phyloP scores from a whole-genome alignment of 2,113 vertebrate genomes.

The Sorex araneus region DNA sequence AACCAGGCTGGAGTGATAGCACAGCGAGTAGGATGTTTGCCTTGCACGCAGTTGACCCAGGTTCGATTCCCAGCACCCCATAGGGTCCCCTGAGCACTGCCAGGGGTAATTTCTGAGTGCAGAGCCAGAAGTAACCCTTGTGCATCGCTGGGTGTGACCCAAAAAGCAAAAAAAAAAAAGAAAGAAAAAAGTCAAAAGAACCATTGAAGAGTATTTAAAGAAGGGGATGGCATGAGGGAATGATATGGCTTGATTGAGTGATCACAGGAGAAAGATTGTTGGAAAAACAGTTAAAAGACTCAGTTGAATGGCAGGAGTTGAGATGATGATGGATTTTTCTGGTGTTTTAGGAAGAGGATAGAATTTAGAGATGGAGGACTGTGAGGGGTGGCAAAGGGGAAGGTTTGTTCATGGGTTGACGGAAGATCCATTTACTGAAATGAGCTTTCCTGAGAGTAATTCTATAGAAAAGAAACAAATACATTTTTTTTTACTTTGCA shows the following conservation, averaged over 20 bases:
- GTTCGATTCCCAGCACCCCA: too few relatives aligned
- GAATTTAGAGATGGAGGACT: not conserved
- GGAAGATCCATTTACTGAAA: not conserved
- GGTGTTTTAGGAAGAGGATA: slow-evolving; percentile 37
- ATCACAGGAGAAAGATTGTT: not conserved
- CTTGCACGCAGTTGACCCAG: too few relatives aligned
- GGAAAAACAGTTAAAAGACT: not conserved
- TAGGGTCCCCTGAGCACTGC: too few relatives aligned
- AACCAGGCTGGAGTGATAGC: too few relatives aligned
- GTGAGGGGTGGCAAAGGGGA: not conserved
- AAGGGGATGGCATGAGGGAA: not conserved
- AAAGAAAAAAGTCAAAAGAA: slow-evolving; percentile 4
- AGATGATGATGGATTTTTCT: not conserved
- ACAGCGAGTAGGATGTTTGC: too few relatives aligned
- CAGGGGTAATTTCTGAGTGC: too few relatives aligned
- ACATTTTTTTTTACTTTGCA: not conserved
- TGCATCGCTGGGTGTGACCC: too few relatives aligned
- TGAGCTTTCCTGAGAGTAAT: not conserved
- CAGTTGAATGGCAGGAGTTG: slow-evolving; percentile 4
- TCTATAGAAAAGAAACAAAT: not conserved
- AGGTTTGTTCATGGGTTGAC: not conserved
- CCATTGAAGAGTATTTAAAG: slow-evolving; percentile 1
- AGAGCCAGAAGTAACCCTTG: too few relatives aligned
- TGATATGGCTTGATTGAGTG: not conserved
- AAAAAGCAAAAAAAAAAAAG: too few relatives aligned